These are phyloP conservation scores for Netelia melanura DNA, from an alignment of 2,888 invertebrate species.

Conservation along the genomic window DNA sequence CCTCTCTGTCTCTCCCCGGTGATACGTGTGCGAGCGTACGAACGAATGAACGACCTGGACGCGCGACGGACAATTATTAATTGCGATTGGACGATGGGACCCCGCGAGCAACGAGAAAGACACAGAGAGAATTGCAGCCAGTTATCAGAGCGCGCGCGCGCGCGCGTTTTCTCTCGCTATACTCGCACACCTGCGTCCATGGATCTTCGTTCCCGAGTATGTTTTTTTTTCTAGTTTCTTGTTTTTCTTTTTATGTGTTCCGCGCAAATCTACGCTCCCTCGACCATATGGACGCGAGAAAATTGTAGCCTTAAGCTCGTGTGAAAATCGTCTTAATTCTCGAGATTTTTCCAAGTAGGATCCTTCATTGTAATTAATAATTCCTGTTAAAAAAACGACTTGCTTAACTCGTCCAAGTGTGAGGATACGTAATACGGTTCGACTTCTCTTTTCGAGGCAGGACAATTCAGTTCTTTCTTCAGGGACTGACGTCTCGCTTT, in stretches of 20 bases:
- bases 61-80: conserved; percentile 61
- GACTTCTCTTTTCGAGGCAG: too few relatives aligned
- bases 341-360: background rate
- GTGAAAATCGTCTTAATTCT: background rate
- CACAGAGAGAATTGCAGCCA: conserved; percentile 52
- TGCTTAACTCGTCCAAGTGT: too few relatives aligned
- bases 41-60: conserved; percentile 58
- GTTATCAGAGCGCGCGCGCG: conserved; percentile 47
- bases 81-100: conserved; percentile 63
- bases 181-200: conserved; percentile 52
- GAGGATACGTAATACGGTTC: too few relatives aligned
- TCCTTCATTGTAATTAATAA: background rate
- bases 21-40: conserved; percentile 26
- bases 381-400: background rate
- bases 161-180: conserved; percentile 31
- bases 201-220: conserved; percentile 42
- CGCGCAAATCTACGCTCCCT: conserved; percentile 43
- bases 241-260: background rate
- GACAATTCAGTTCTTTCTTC: too few relatives aligned
- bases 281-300: conserved; percentile 27
- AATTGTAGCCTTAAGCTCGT: background rate
- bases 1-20: conserved; percentile 30
- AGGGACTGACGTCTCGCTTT: too few relatives aligned
- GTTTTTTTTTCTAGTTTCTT: conserved; percentile 26
- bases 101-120: conserved; percentile 22